phyloP scores from a whole-genome alignment of 2,888 invertebrate species.

The Electrophaes corylata region DNA sequence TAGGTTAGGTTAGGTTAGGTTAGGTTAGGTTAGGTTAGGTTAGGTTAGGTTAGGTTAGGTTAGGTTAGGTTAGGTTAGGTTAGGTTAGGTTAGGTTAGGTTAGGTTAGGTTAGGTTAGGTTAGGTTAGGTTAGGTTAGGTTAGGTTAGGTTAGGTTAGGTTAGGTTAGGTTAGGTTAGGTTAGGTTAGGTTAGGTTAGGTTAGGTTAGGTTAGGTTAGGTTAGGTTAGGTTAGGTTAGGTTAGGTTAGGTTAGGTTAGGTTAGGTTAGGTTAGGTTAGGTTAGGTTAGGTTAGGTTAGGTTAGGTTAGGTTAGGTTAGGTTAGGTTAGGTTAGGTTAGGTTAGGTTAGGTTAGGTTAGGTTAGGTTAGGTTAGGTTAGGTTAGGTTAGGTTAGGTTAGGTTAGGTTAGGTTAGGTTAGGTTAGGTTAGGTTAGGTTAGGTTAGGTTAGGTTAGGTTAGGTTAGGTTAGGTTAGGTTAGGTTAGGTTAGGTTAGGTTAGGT shows the following conservation, averaged over 20 bases:
- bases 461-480: conserved; percentile 21
- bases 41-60: conserved; percentile 21
- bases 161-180: conserved; percentile 27
- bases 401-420: conserved; percentile 30
- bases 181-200: conserved; percentile 28
- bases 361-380: conserved; percentile 28
- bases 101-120: conserved; percentile 26
- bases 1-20: conserved; percentile 15
- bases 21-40: conserved; percentile 19
- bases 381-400: conserved; percentile 31
- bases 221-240: conserved; percentile 33
- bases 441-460: conserved; percentile 34
- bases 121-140: conserved; percentile 30
- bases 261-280: conserved; percentile 29
- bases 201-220: conserved; percentile 28
- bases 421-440: conserved; percentile 36
- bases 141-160: conserved; percentile 27
- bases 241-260: conserved; percentile 25
- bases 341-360: conserved; percentile 29
- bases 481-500: conserved; percentile 13
- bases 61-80: conserved; percentile 23
- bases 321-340: conserved; percentile 33
- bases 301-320: conserved; percentile 30
- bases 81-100: conserved; percentile 26
- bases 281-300: conserved; percentile 33